phyloP scores from a whole-genome alignment of 2,797 vertebrate genomes.

The Artibeus jamaicensis region DNA sequence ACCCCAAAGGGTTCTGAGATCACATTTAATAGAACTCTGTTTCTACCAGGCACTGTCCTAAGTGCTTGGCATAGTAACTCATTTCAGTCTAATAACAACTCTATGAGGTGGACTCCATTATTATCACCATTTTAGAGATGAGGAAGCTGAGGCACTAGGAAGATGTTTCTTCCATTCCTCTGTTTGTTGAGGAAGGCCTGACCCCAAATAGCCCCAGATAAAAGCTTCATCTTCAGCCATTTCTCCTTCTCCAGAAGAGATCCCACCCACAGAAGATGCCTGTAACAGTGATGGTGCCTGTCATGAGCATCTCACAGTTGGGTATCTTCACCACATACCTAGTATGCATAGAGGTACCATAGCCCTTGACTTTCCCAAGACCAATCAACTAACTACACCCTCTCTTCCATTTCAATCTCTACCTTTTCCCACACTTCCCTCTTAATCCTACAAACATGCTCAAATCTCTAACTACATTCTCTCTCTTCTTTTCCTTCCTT shows the following conservation, averaged over 20 bases:
- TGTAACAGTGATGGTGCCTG: too few relatives aligned
- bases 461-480: background rate
- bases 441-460: background rate
- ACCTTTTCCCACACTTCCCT: background rate
- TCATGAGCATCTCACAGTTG: background rate
- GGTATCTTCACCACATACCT: background rate
- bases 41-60: background rate
- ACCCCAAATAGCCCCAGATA: background rate
- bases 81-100: background rate
- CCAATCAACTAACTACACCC: background rate
- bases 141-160: background rate
- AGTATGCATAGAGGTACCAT: fast-evolving
- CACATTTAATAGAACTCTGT: background rate
- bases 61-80: background rate
- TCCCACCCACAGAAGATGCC: background rate
- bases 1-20: background rate
- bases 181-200: background rate
- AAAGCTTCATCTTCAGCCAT: background rate
- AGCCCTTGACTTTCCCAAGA: background rate
- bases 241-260: background rate
- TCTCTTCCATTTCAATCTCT: too few relatives aligned
- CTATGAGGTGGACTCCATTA: background rate
- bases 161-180: background rate
- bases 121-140: background rate
- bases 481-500: background rate